Base-by-base conservation (phyloP, 2,888 invertebrate species). In the Gibbula magus region DNA sequence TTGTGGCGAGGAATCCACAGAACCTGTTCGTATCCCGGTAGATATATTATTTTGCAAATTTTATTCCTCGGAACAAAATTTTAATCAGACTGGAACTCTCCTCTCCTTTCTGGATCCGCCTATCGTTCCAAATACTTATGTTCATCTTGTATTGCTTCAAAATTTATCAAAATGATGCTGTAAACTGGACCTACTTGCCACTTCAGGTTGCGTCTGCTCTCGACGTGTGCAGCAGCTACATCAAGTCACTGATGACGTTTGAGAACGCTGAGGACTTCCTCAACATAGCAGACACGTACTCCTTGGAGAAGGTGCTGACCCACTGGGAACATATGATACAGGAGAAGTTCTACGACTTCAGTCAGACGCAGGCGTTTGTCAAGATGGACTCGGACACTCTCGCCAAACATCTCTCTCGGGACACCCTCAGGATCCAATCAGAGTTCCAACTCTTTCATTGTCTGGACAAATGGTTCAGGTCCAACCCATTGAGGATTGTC, bases 241-340 rank as follows among this genome's bases (percentile, higher is more conserved):
- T 92, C 77, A 91, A 91, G 77, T 88, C 91, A 0, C 83, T 89
- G 51, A 85, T 92, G 85, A 91, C 91, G 0, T 92, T 92, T 83
- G 89, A 90, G n/a, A 92, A 92, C 79, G 90, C 91, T 3, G 91
- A 92, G 39, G 91, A 91, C 67, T 89, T 92, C 78, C 83, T 92
- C 10, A 86, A 88, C 67, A 90, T 92, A 29, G 91, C 92, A 0
- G 91, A 92, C 82, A 91, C 90, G 0, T 92, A 92, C 79, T 91
- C 91, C 0, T 84, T 92, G 53, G 88, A 88, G 25, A 86, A 88
- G 53, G 91, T 92, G 0, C 82, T 86, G 8, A 83, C 86, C 1
- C 89, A 89, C 82, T 92, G 91, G 89, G 89, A 90, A 78, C 86
- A 87, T 76, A 90, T 91, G 88, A 91, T 91, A 61, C 88, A 91